Evolutionary conservation across 2,797 vertebrate species (phyloP).

Genomic region (Loriculus beryllinus): DNA sequence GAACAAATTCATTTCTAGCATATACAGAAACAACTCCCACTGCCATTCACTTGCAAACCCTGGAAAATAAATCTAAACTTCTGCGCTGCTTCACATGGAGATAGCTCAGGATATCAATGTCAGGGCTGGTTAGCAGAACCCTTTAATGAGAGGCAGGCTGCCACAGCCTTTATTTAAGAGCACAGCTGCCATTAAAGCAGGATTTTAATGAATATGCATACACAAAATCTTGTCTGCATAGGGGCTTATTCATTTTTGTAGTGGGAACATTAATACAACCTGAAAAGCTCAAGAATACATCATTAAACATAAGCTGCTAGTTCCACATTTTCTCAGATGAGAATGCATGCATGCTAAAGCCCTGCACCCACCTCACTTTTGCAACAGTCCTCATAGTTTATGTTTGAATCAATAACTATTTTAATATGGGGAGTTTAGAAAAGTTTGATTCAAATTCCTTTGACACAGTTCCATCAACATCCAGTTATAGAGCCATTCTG

Average conservation of each 20-base stretch:
- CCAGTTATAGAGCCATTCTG: constrained; percentile 54
- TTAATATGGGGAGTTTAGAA: constrained; percentile 23
- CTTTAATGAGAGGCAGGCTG: not conserved
- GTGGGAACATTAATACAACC: not conserved
- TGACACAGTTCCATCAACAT: constrained; percentile 56
- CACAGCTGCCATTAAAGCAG: not conserved
- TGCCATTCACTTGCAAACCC: not conserved
- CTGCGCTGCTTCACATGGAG: not conserved
- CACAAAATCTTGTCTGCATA: not conserved
- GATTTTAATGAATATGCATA: not conserved
- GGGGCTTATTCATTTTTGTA: constrained; percentile 26
- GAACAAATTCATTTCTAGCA: not conserved
- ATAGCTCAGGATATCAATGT: not conserved
- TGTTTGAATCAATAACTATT: constrained; percentile 27
- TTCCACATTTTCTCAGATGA: not conserved
- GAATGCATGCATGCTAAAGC: not conserved
- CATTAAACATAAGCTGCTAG: not conserved
- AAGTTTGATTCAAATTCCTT: constrained; percentile 32
- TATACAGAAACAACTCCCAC: accelerated
- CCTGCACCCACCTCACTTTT: not conserved
- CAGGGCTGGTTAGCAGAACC: not conserved
- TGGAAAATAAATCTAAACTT: not conserved
- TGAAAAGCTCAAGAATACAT: constrained; percentile 11
- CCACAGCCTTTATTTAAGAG: not conserved
- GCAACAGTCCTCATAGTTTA: not conserved